These are phyloP conservation scores for Cephus runcator DNA, from an alignment of 2,888 invertebrate species.

Conservation along the genomic window DNA sequence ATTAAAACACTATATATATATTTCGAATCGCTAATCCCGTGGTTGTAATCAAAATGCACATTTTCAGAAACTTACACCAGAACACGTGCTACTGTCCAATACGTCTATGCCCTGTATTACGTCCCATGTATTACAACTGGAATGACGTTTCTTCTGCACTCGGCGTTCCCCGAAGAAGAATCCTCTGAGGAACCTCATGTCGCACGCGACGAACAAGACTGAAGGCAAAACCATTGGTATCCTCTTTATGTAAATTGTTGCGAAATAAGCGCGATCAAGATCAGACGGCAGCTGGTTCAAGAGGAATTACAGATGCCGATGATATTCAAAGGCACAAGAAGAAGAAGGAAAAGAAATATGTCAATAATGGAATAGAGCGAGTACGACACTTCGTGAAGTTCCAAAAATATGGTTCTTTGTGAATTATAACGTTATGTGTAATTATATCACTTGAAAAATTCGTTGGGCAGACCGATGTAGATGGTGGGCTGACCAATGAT, in stretches of 20 bases:
- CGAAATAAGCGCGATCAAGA: neutral
- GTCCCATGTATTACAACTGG: neutral
- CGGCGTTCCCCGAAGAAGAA: slow-evolving; percentile 33
- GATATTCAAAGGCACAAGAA: neutral
- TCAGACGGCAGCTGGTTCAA: neutral
- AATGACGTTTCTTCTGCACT: neutral
- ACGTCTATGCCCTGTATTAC: neutral
- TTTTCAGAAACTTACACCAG: neutral
- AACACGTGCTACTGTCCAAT: neutral
- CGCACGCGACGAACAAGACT: slow-evolving; percentile 25
- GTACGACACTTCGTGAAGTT: neutral
- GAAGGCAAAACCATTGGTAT: slow-evolving; percentile 20
- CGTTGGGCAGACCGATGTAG: neutral
- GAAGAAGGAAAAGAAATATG: neutral
- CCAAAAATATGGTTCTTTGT: neutral
- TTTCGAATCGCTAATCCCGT: neutral
- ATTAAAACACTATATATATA: neutral
- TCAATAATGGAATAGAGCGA: neutral
- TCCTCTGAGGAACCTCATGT: slow-evolving; percentile 32
- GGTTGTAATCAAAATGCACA: neutral
- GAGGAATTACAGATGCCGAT: neutral
- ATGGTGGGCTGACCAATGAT: neutral
- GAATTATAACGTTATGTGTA: neutral
- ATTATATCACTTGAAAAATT: neutral
- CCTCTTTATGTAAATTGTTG: neutral